Evolutionary conservation across 2,113 vertebrate species (phyloP).

Genomic region (Agapornis roseicollis): DNA sequence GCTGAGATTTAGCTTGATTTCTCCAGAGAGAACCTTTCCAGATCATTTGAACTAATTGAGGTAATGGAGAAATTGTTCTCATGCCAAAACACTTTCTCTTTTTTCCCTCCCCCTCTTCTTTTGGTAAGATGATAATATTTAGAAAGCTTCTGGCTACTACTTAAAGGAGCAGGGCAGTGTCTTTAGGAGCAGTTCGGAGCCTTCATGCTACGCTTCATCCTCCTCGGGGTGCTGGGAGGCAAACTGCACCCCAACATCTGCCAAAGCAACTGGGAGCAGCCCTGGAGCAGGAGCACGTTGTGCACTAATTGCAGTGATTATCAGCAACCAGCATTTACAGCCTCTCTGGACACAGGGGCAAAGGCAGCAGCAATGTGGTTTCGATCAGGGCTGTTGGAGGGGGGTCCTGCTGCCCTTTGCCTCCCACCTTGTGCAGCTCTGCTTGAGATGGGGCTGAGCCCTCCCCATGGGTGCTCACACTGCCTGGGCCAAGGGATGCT

Average conservation of each 20-base stretch:
- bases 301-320: slow-evolving; percentile 42
- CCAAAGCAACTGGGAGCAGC: slow-evolving; percentile 29
- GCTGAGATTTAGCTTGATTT: slow-evolving; percentile 65
- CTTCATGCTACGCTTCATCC: neutral
- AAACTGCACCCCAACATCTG: neutral
- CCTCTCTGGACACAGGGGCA: slow-evolving; percentile 19
- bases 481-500: neutral
- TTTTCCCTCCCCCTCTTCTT: neutral
- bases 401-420: neutral
- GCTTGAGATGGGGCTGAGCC: neutral
- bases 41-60: slow-evolving; percentile 80
- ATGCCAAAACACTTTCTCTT: slow-evolving; percentile 69
- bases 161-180: neutral
- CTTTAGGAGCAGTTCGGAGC: neutral
- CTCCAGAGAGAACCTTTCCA: slow-evolving; percentile 80
- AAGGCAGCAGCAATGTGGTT: slow-evolving; percentile 43
- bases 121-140: slow-evolving; percentile 68
- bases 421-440: neutral
- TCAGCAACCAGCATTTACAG: slow-evolving; percentile 50
- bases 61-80: slow-evolving; percentile 81
- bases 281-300: neutral
- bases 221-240: neutral
- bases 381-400: slow-evolving; percentile 41
- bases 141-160: slow-evolving; percentile 34
- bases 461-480: fast-evolving